Conservation (phyloP, 2,888 invertebrate genomes). For the Seladonia tumulorum region DNA sequence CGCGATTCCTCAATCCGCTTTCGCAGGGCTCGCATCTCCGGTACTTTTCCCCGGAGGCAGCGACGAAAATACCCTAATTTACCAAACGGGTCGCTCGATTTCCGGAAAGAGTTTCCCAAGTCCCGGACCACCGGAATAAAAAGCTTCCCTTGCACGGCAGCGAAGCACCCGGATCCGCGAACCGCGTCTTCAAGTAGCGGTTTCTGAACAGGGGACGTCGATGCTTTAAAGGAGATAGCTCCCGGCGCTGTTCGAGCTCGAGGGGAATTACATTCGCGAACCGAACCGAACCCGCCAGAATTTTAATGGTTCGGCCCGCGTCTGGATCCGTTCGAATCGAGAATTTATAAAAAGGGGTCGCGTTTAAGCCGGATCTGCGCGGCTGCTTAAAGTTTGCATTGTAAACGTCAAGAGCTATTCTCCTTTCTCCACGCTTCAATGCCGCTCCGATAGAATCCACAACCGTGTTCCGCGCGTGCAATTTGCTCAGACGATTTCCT, state of each 20-base stretch:
- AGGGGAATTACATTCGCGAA: constrained; percentile 16
- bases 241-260: neutral
- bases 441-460: neutral
- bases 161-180: no score
- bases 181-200: neutral
- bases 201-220: neutral
- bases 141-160: neutral
- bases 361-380: neutral
- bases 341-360: constrained; percentile 26
- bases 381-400: neutral
- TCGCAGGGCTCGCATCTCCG: no score
- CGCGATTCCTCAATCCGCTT: neutral
- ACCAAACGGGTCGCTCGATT: neutral
- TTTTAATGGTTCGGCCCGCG: constrained; percentile 14
- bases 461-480: neutral
- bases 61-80: constrained; percentile 9
- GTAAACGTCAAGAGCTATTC: neutral
- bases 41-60: neutral
- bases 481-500: neutral
- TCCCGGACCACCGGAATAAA: neutral
- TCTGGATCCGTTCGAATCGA: neutral
- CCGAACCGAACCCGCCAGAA: constrained; percentile 13
- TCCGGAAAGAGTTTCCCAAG: neutral
- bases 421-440: neutral
- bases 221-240: constrained; percentile 35